These are phyloP conservation scores for Heliconius aoede DNA, from an alignment of 2,888 invertebrate genomes.

Conservation along the genomic window DNA sequence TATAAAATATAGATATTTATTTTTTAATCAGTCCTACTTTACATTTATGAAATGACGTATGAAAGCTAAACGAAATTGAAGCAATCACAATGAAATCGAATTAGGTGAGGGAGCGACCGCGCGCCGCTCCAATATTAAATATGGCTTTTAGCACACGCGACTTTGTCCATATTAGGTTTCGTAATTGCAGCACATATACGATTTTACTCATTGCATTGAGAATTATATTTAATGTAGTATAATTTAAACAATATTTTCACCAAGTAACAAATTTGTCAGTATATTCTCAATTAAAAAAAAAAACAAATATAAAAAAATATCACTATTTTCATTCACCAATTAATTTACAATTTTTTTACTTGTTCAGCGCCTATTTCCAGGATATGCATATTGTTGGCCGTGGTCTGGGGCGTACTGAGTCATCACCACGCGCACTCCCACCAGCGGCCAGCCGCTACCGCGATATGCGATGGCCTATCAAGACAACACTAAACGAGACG, in stretches of 20 bases:
- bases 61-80: background rate
- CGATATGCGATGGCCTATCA: conserved; percentile 49
- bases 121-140: conserved; percentile 12
- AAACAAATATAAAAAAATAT: background rate
- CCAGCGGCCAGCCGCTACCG: conserved; percentile 45
- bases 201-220: background rate
- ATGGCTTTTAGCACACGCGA: conserved; percentile 5
- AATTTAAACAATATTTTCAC: background rate
- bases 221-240: background rate
- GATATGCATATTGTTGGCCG: conserved; percentile 74
- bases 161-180: conserved; percentile 2
- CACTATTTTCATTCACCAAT: conserved; percentile 36
- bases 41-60: background rate
- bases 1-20: background rate
- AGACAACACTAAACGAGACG: conserved; percentile 55
- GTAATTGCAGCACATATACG: background rate
- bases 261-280: background rate
- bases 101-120: conserved; percentile 20
- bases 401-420: conserved; percentile 58
- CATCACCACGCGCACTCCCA: conserved; percentile 58
- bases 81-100: conserved; percentile 23
- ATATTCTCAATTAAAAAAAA: background rate
- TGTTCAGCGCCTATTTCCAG: conserved; percentile 81
- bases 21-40: background rate
- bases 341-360: conserved; percentile 61